phyloP scores from a whole-genome alignment of 1,140 invertebrate species.

The Drosophila sucinea region DNA sequence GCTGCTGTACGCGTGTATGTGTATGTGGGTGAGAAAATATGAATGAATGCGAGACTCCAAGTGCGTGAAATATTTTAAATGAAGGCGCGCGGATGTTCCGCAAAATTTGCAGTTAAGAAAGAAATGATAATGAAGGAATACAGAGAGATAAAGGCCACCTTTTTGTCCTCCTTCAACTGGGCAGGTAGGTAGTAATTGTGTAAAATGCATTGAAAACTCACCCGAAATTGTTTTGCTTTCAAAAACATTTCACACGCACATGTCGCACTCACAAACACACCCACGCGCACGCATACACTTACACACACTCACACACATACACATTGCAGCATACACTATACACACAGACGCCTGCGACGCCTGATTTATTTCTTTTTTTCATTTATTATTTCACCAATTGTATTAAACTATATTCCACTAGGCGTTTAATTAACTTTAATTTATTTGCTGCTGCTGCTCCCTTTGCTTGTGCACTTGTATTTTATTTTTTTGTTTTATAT shows the following conservation, averaged over 20 bases:
- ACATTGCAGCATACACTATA: neutral
- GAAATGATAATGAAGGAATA: neutral
- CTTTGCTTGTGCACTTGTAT: conserved; percentile 50
- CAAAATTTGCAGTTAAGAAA: neutral
- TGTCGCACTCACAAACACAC: conserved; percentile 42
- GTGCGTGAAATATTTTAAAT: neutral
- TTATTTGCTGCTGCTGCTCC: conserved; percentile 45
- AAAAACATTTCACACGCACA: conserved; percentile 56
- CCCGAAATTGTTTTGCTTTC: conserved; percentile 51
- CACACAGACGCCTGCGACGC: neutral
- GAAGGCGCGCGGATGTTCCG: neutral
- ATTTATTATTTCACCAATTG: conserved; percentile 53
- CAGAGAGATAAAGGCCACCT: neutral
- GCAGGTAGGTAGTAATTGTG: conserved; percentile 38
- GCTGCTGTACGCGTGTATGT: neutral
- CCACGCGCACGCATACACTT: conserved; percentile 31
- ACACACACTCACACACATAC: conserved; percentile 28
- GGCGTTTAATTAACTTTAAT: conserved; percentile 62
- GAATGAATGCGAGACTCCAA: conserved; percentile 1
- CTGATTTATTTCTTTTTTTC: conserved; percentile 25
- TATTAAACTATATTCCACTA: conserved; percentile 59
- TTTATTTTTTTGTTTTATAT: conserved; percentile 34
- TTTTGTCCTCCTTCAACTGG: neutral
- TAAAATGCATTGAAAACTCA: conserved; percentile 51
- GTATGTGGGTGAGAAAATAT: conserved; percentile 15